Percentiles rank a stretch among this genome's conserved stretches.
Conservation (phyloP, 1,140 invertebrate genomes). For the Drosophila nebulosa region DNA sequence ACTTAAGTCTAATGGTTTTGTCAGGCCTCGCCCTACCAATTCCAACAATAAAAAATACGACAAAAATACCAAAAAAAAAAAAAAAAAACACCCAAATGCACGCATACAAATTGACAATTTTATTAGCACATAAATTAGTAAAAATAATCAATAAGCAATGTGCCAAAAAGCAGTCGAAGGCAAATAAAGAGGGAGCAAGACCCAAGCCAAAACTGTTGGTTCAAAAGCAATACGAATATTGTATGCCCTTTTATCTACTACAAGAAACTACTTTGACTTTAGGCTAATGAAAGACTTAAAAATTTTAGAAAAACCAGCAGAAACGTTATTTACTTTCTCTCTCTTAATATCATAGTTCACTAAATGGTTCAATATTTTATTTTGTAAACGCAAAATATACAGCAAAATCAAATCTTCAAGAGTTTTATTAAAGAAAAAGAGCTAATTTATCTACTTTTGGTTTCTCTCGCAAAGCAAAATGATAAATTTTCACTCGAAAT, state of each 20-base stretch:
- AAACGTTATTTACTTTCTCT: too few species aligned
- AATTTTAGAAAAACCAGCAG: too few species aligned
- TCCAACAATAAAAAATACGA: constrained; percentile 9
- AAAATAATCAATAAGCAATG: constrained; percentile 76
- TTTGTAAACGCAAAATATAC: too few species aligned
- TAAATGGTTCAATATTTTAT: too few species aligned
- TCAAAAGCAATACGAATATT: background rate
- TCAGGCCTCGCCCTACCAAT: constrained; percentile 16
- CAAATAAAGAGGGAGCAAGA: background rate
- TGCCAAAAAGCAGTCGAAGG: constrained; percentile 59
- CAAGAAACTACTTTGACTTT: background rate
- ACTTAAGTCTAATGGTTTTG: constrained; percentile 72
- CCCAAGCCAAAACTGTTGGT: background rate
- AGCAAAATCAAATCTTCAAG: too few species aligned
- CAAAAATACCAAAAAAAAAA: too few species aligned
- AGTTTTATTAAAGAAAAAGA: too few species aligned
- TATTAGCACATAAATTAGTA: constrained; percentile 77
- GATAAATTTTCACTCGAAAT: too few species aligned
- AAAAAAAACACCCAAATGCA: constrained; percentile 36
- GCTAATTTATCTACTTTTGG: too few species aligned
- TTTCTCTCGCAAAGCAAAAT: too few species aligned
- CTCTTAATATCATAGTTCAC: too few species aligned
- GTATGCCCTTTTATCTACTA: background rate
- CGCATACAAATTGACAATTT: constrained; percentile 76
- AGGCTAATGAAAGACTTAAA: too few species aligned